Evolutionary conservation across 2,888 invertebrate genomes (phyloP), one percentile per base, ranked within the genome.

Genomic region (Drosophila tanythrix): DNA sequence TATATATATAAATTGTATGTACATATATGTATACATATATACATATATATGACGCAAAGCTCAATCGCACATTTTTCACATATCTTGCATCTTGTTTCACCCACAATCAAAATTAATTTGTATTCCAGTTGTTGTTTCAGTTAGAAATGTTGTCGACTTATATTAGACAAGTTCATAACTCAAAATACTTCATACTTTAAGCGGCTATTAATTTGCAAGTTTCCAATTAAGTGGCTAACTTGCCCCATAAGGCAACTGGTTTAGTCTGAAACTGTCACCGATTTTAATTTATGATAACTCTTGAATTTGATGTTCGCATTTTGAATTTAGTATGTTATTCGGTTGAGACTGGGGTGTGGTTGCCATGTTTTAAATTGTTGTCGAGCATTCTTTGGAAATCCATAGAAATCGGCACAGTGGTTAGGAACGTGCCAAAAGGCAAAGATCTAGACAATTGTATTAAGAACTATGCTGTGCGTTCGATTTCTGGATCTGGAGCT

Each of bases 121-220:
- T 8, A 2, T 52, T 56, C 35, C 13, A 31, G 50, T 18, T 38
- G 43, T 27, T 50, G 40, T 55, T 40, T 31, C 18, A 50, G 29
- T 50, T 57, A 15, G 18, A 36, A 60, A 61, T 33, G 64, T 64
- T 76, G 83, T 81, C 73, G 65, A 70, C 67, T 56, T 74, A 62
- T 63, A 66, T 88, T 74, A 56, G 72, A 66, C 79, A 69, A 59
- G 56, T 40, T 72, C 72, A 89, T 89, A 85, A 82, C 72, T 89
- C 80, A 80, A 70, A 67, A 77, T 58, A 66, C 25, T 53, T 76
- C 60, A 87, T 81, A 78, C 73, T 87, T 71, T 63, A 82, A 70
- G 74, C 74, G 67, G 82, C 89, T 88, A 84, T 85, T 89, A 85
- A 88, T 85, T 84, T 80, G 59, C 76, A 69, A 76, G 76, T 70